Conservation (phyloP, 2,888 invertebrate genomes). For the Ormyrus pomaceus region DNA sequence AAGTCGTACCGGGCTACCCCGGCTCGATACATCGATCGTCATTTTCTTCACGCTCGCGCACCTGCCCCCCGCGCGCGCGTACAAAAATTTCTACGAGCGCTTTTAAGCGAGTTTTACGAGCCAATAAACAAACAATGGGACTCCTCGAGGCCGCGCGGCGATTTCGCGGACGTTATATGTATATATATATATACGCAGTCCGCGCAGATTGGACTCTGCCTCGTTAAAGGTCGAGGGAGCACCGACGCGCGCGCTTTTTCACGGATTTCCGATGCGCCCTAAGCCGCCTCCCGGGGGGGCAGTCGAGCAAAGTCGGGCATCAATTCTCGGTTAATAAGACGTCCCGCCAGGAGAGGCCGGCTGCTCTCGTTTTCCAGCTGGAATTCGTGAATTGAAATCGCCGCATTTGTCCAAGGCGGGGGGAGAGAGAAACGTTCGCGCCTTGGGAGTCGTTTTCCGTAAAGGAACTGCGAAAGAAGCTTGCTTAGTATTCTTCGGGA, state of each 20-base stretch:
- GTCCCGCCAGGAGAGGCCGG: not conserved
- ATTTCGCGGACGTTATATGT: conserved; percentile 39
- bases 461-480: not conserved
- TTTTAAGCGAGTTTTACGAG: conserved; percentile 59
- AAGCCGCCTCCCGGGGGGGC: not conserved
- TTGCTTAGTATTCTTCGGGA: conserved; percentile 31
- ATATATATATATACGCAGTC: not conserved
- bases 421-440: not conserved
- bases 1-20: not conserved
- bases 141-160: conserved; percentile 49
- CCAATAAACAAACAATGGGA: conserved; percentile 62
- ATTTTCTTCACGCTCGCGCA: not conserved
- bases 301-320: conserved; percentile 36
- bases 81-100: conserved; percentile 13
- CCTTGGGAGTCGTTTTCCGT: conserved; percentile 39
- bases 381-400: conserved; percentile 53
- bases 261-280: not conserved
- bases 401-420: not conserved
- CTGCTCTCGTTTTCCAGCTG: not conserved
- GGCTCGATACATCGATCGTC: conserved; percentile 20
- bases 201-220: conserved; percentile 61
- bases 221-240: conserved; percentile 56
- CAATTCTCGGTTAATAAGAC: conserved; percentile 55
- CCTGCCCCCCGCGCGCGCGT: not conserved
- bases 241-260: not conserved